Evolutionary conservation across 1,140 invertebrate genomes (phyloP).

Genomic region (Drosophila persimilis): DNA sequence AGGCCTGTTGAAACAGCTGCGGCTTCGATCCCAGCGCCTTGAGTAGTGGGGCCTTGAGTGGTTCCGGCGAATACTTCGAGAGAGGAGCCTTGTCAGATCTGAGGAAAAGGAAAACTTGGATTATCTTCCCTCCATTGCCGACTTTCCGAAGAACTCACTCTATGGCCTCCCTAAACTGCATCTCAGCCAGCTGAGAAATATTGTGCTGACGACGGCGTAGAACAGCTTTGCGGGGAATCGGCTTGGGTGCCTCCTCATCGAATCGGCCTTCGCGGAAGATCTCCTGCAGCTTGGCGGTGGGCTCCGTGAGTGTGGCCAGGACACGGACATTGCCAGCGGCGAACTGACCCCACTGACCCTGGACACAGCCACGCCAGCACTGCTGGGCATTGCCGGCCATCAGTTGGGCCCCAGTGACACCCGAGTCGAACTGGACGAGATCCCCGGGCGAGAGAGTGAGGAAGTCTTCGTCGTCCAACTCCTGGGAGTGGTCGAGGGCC

Average conservation of each 20-base stretch:
- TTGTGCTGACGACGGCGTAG: slow-evolving; percentile 89
- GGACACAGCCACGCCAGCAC: slow-evolving; percentile 89
- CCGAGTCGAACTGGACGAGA: slow-evolving; percentile 91
- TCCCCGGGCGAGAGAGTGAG: slow-evolving; percentile 91
- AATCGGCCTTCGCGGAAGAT: slow-evolving; percentile 85
- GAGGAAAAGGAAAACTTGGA: neutral
- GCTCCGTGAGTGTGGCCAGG: slow-evolving; percentile 91
- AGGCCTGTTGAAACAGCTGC: slow-evolving; percentile 89
- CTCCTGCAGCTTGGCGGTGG: slow-evolving; percentile 85
- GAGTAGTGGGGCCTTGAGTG: slow-evolving; percentile 93
- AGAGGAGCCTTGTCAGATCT: slow-evolving; percentile 85
- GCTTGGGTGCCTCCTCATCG: slow-evolving; percentile 39
- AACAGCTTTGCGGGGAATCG: slow-evolving; percentile 41
- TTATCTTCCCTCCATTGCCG: neutral
- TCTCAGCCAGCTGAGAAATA: slow-evolving; percentile 91
- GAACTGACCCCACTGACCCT: slow-evolving; percentile 91
- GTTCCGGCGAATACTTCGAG: slow-evolving; percentile 93
- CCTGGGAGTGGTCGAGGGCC: slow-evolving; percentile 83
- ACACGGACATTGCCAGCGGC: slow-evolving; percentile 94
- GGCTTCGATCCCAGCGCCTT: slow-evolving; percentile 91
- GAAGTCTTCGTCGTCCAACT: slow-evolving; percentile 48
- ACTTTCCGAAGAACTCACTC: slow-evolving; percentile 36
- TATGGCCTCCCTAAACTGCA: slow-evolving; percentile 89
- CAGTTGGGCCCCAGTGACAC: slow-evolving; percentile 87
- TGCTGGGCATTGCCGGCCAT: slow-evolving; percentile 85